Conservation (phyloP, 2,113 vertebrate genomes). For the Corythoichthys intestinalis region DNA sequence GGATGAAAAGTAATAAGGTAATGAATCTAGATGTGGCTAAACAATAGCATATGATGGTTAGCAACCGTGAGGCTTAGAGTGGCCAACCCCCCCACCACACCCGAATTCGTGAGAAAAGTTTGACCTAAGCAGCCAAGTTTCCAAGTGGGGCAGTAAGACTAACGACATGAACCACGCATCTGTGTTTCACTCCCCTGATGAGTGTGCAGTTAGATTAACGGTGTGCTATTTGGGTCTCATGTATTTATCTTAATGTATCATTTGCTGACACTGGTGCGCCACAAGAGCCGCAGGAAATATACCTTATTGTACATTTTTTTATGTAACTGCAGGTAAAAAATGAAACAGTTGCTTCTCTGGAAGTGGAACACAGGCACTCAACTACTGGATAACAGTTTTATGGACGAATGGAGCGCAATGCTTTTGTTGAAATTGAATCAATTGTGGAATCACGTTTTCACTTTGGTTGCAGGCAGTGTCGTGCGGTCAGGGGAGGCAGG, state of each 20-base stretch:
- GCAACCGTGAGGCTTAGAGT: no score
- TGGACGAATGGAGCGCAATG: no score
- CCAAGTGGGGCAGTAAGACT: not conserved
- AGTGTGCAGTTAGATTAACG: not conserved
- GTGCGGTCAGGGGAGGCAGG: no score
- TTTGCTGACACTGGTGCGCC: not conserved
- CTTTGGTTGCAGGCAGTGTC: no score
- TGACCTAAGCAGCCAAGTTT: not conserved
- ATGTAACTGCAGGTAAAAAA: not conserved
- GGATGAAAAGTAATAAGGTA: no score
- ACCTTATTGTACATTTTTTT: not conserved
- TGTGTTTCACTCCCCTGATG: not conserved
- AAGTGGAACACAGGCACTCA: not conserved
- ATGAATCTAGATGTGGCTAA: no score
- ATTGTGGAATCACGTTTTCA: no score
- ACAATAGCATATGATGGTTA: no score
- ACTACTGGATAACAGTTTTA: no score
- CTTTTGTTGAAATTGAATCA: no score
- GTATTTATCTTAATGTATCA: slow-evolving; percentile 1
- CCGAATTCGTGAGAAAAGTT: not conserved
- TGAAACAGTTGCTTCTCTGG: not conserved
- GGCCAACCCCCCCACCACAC: no score
- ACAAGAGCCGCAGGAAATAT: no score
- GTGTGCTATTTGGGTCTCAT: not conserved
- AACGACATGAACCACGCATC: not conserved